Evolutionary conservation across 2,888 invertebrate genomes (phyloP).

Genomic region (Amorpha juglandis): DNA sequence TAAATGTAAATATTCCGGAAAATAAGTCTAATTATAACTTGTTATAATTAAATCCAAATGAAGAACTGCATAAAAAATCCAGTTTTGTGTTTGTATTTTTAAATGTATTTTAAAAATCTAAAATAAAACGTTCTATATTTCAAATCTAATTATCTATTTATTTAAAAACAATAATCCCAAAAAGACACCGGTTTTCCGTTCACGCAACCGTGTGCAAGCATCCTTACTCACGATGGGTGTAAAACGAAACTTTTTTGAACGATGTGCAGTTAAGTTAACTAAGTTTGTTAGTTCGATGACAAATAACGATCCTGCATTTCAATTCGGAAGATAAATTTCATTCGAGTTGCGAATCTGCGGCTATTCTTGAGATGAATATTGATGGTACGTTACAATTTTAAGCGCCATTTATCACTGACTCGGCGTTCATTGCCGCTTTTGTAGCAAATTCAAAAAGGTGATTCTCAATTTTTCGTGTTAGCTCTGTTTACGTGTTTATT

Average conservation of each 20-base stretch:
- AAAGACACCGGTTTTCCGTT: not conserved
- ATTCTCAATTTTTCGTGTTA: slow-evolving; percentile 7
- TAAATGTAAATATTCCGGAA: no score
- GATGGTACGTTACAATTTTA: slow-evolving; percentile 20
- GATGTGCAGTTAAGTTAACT: slow-evolving; percentile 10
- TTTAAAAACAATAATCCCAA: not conserved
- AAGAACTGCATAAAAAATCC: not conserved
- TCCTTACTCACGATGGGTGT: not conserved
- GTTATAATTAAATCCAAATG: no score
- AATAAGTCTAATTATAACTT: no score
- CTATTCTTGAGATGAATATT: slow-evolving; percentile 18
- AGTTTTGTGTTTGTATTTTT: no score
- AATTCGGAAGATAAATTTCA: slow-evolving; percentile 19
- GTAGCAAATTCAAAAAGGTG: slow-evolving; percentile 9
- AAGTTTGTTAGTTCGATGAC: slow-evolving; percentile 21
- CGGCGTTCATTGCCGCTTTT: slow-evolving; percentile 7
- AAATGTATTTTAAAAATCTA: no score
- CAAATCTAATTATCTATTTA: no score
- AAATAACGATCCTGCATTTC: slow-evolving; percentile 19
- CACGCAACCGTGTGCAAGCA: not conserved
- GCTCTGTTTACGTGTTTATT: not conserved
- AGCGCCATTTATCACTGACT: slow-evolving; percentile 16
- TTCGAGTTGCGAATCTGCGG: slow-evolving; percentile 4
- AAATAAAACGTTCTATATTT: no score
- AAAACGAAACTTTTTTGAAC: slow-evolving; percentile 8